phyloP scores from a whole-genome alignment of 2,113 vertebrate genomes.

The Eulemur macaco region DNA sequence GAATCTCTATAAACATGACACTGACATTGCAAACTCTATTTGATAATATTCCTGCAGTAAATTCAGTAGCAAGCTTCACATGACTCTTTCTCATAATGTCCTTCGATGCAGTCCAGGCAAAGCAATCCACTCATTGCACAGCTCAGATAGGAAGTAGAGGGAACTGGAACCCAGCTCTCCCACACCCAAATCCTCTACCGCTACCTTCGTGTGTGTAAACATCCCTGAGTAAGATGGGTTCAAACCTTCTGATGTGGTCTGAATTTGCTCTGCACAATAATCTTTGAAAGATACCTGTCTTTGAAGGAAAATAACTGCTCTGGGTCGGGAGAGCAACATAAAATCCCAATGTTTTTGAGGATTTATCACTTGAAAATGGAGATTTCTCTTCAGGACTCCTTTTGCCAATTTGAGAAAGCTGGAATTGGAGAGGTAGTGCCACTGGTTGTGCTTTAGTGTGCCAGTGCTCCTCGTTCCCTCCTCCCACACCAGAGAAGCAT shows the following conservation, averaged over 20 bases:
- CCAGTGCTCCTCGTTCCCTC: neutral
- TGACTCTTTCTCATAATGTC: neutral
- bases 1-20: neutral
- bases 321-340: accelerated
- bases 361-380: neutral
- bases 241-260: neutral
- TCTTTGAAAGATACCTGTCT: neutral
- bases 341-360: neutral
- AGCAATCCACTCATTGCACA: neutral
- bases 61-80: neutral
- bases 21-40: neutral
- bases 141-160: neutral
- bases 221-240: neutral
- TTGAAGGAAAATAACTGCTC: neutral
- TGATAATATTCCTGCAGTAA: neutral
- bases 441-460: neutral
- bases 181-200: neutral
- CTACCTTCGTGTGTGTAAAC: neutral
- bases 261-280: neutral
- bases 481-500: neutral
- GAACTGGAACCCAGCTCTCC: neutral
- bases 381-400: neutral
- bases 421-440: neutral
- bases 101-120: neutral
- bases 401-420: neutral